Evolutionary conservation across 1,140 invertebrate species (phyloP).

Genomic region (Agrypnia vestita): DNA sequence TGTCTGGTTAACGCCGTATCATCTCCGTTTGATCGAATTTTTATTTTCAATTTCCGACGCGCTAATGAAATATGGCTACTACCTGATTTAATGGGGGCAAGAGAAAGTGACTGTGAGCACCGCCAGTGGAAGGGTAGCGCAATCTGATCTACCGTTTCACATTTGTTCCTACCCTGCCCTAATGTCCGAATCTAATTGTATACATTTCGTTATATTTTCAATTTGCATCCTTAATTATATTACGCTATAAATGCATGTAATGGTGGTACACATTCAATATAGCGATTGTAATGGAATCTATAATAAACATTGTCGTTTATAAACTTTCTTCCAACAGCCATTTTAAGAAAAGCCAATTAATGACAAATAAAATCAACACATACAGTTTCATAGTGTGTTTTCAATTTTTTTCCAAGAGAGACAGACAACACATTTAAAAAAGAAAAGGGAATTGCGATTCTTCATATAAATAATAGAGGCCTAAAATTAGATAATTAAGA

Average conservation of each 20-base stretch:
- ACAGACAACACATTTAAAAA: no score
- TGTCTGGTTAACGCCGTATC: slow-evolving; percentile 55
- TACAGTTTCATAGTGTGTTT: no score
- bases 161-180: slow-evolving; percentile 1
- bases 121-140: slow-evolving; percentile 37
- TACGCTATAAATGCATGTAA: not conserved
- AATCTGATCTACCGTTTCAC: slow-evolving; percentile 32
- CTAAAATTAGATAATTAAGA: no score
- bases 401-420: no score
- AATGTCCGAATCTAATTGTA: slow-evolving; percentile 6
- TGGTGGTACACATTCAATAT: no score
- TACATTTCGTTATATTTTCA: slow-evolving; percentile 3
- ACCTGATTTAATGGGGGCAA: slow-evolving; percentile 22
- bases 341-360: no score
- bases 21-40: slow-evolving; percentile 48
- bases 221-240: slow-evolving; percentile 9
- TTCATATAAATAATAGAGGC: no score
- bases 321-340: no score
- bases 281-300: no score
- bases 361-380: no score
- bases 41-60: slow-evolving; percentile 54
- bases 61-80: slow-evolving; percentile 41
- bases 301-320: no score
- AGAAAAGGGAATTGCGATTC: no score
- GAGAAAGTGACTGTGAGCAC: slow-evolving; percentile 55